A percentile compares a stretch with the other conserved stretches of the same genome.
Conservation (phyloP, 2,113 vertebrate genomes). For the Ictidomys tridecemlineatus region DNA sequence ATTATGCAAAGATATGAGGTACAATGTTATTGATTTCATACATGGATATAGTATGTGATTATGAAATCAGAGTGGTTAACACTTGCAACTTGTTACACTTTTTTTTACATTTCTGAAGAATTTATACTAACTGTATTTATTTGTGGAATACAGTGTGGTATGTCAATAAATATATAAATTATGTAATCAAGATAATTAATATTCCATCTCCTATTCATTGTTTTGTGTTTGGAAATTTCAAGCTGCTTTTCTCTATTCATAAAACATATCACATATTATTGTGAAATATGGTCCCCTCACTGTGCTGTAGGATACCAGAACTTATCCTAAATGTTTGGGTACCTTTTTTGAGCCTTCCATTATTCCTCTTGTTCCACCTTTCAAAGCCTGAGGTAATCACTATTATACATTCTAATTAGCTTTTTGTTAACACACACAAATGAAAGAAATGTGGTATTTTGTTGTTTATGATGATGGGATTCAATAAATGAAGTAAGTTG, state of each 20-base stretch:
- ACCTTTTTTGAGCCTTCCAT: not conserved
- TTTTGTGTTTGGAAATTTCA: not conserved
- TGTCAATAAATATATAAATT: not conserved
- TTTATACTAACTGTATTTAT: not conserved
- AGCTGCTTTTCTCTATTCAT: not conserved
- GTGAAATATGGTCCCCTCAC: not conserved
- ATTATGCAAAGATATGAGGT: not conserved
- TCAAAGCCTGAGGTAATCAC: too few species aligned
- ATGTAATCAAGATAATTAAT: not conserved
- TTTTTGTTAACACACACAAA: too few species aligned
- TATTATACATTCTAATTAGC: too few species aligned
- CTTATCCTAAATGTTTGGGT: not conserved
- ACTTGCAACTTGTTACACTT: not conserved
- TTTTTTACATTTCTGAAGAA: not conserved
- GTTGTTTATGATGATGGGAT: not conserved
- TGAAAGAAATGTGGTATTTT: not conserved
- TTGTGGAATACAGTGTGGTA: not conserved
- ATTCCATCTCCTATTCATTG: not conserved
- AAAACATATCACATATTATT: not conserved
- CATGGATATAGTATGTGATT: not conserved
- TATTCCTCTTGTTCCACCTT: not conserved
- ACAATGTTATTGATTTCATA: not conserved
- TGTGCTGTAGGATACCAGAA: not conserved
- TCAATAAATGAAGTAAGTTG: not conserved
- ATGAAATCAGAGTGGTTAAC: not conserved